Percentiles rank a stretch among this genome's conserved stretches.
Conservation (phyloP, 2,113 vertebrate genomes). For the Corynorhinus townsendii region DNA sequence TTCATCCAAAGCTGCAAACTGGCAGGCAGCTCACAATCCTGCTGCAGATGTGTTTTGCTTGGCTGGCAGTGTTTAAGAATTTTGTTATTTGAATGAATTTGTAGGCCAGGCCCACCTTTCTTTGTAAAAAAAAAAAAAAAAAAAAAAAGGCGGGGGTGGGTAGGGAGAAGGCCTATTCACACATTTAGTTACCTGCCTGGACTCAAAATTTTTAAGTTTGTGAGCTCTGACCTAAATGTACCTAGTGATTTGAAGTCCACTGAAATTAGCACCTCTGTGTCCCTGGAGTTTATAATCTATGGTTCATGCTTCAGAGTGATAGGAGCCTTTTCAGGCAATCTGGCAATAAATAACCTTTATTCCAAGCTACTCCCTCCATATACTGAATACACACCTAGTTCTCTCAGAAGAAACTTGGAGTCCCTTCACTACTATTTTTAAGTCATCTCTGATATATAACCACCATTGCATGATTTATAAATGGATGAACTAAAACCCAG, state of each 20-base stretch:
- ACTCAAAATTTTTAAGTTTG: background rate
- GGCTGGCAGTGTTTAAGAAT: background rate
- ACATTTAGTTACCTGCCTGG: background rate
- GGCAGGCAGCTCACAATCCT: background rate
- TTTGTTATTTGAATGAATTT: background rate
- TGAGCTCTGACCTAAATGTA: background rate
- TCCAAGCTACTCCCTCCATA: background rate
- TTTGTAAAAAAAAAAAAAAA: background rate
- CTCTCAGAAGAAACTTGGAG: background rate
- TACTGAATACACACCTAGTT: background rate
- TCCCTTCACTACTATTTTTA: background rate
- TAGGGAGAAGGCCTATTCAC: background rate
- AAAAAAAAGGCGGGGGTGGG: rapidly evolving
- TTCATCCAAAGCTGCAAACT: background rate
- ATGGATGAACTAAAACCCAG: background rate
- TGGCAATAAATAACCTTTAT: background rate
- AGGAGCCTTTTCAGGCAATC: background rate
- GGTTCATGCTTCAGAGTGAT: background rate
- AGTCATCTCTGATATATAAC: background rate
- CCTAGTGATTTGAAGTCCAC: background rate
- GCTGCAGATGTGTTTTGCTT: constrained; percentile 23
- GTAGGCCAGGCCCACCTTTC: background rate
- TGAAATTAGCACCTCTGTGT: background rate
- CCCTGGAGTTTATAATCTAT: background rate
- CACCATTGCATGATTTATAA: background rate